Conservation (phyloP, 2,797 vertebrate genomes). For the Darevskia nairensis region DNA sequence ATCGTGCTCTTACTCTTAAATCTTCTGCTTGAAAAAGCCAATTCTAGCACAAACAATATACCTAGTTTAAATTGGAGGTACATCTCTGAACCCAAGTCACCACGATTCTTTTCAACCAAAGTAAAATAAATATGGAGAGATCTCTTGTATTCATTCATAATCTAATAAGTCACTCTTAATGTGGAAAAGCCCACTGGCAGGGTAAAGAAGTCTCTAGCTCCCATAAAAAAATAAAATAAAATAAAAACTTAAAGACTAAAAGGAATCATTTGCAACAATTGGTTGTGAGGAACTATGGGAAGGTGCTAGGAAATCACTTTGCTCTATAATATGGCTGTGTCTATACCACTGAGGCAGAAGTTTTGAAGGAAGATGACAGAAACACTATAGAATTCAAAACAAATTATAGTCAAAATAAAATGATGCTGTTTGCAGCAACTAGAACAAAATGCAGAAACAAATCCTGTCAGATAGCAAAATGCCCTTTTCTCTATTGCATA, state of each 20-base stretch:
- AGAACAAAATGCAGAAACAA: slow-evolving; percentile 17
- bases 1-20: neutral
- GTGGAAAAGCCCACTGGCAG: slow-evolving; percentile 25
- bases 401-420: neutral
- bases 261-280: slow-evolving; percentile 23
- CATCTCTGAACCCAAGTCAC: neutral
- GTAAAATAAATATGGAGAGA: slow-evolving; percentile 36
- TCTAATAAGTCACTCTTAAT: neutral
- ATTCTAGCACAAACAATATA: neutral
- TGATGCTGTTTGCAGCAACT: neutral
- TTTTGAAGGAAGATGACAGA: slow-evolving; percentile 41
- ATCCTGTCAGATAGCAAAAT: slow-evolving; percentile 25
- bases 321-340: slow-evolving; percentile 45
- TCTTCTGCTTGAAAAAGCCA: neutral
- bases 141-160: neutral
- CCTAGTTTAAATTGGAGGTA: neutral
- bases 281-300: slow-evolving; percentile 43
- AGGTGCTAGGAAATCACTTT: slow-evolving; percentile 49
- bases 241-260: neutral
- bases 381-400: slow-evolving; percentile 53
- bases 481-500: neutral
- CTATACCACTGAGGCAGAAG: slow-evolving; percentile 39
- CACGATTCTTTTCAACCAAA: slow-evolving; percentile 26
- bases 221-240: neutral
- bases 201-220: slow-evolving; percentile 8